Conservation (phyloP, 2,797 vertebrate genomes). For the Scolopax rusticola region DNA sequence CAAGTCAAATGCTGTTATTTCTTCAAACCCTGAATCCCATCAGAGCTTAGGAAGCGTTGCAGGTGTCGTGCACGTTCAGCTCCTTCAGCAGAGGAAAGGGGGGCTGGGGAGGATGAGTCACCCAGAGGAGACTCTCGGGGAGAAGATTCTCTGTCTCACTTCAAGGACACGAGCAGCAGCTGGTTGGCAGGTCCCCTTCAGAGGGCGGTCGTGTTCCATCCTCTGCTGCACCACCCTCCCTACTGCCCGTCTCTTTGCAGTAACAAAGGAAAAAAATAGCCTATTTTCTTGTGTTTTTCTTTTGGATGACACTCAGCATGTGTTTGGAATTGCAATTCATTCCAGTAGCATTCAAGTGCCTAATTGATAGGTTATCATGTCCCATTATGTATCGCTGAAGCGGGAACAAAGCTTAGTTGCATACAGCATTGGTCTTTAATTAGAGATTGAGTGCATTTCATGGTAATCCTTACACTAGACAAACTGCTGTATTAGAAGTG, state of each 20-base stretch:
- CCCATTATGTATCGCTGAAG: neutral
- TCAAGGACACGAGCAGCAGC: neutral
- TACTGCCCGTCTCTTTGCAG: neutral
- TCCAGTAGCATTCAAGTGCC: neutral
- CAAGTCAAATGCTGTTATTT: neutral
- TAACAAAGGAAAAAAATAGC: neutral
- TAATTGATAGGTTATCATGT: neutral
- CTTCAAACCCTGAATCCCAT: neutral
- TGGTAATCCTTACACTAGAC: neutral
- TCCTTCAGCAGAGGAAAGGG: neutral
- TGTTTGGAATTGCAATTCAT: neutral
- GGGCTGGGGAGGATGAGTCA: too few relatives aligned
- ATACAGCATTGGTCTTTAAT: neutral
- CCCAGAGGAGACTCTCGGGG: neutral
- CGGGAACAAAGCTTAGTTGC: neutral
- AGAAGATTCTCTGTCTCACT: neutral
- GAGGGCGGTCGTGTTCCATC: neutral
- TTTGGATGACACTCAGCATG: neutral
- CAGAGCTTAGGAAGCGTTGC: too few relatives aligned
- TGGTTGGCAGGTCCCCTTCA: neutral
- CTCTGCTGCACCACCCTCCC: neutral
- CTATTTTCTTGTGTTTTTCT: neutral
- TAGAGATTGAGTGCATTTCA: neutral
- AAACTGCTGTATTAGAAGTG: neutral
- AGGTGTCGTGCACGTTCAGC: rapidly evolving